Evolutionary conservation across 2,888 invertebrate species (phyloP), one percentile per base, ranked within the genome.

Genomic region (Eutolmus rufibarbis): DNA sequence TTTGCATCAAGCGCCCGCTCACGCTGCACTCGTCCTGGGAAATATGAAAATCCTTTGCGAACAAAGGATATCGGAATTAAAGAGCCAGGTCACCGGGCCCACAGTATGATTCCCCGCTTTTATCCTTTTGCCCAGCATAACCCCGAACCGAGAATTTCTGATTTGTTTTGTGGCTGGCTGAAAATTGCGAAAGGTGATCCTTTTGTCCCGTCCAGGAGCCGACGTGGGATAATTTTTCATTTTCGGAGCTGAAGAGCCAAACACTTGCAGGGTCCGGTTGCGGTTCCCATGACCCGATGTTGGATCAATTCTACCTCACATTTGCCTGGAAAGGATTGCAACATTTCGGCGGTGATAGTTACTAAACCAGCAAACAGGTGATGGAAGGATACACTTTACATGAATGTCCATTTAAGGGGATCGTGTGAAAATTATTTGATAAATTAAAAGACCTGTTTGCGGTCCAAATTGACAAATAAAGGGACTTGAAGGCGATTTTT

Each of bases 151-250:
- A 37, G 46, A 74, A 23, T 85, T 85, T 74, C 37, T 74, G 74
- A 85, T 74, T 74, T 85, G 43, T 74, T 85, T 85, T 43, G 85
- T 85, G 85, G 74, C 74, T 74, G 66, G 74, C 74, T 74, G 66
- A 74, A 86, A 77, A 86, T 86, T 86, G 86, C 86, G 86, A 86
- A 86, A 86, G 86, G 86, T 86, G 76, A 86, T 86, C 86, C 86
- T 74, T 86, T 86, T 76, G 85, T 85, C 28, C 19, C 19, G 74
- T 74, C 74, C 34, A 74, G 28, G 66, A 84, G 85, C 85, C 74
- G 85, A 85, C 74, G 74, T 85, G 85, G 74, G 85, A 85, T 77
- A 86, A 86, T 86, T 86, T 86, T 86, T 77, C 86, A 86, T 86
- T 86, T 56, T 43, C 31, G 8, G 28, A 28, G 23, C 9, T 40